Evolutionary conservation across 2,888 invertebrate genomes (phyloP).

Genomic region (Zygogramma bicolorata): DNA sequence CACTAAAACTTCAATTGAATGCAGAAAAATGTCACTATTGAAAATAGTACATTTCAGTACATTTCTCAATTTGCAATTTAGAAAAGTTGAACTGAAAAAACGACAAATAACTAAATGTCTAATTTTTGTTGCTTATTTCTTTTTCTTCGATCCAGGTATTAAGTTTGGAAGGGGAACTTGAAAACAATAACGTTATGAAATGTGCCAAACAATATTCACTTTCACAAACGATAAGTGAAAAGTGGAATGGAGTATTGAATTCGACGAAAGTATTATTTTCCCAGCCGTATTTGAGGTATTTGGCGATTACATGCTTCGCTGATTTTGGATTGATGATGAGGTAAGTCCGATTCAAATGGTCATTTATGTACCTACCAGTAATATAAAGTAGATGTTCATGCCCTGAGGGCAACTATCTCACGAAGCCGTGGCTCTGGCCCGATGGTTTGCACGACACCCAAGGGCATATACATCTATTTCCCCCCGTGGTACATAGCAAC

Average conservation of each 20-base stretch:
- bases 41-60: too few species aligned
- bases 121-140: too few species aligned
- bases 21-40: too few species aligned
- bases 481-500: too few species aligned
- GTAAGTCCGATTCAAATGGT: constrained; percentile 56
- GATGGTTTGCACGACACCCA: too few species aligned
- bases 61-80: too few species aligned
- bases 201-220: constrained; percentile 26
- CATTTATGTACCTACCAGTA: neutral
- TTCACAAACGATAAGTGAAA: constrained; percentile 12
- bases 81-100: too few species aligned
- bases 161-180: constrained; percentile 54
- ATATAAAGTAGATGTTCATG: neutral
- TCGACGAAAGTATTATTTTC: constrained; percentile 65
- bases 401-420: too few species aligned
- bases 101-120: too few species aligned
- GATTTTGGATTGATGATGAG: constrained; percentile 75
- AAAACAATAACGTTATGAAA: constrained; percentile 47
- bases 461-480: too few species aligned
- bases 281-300: constrained; percentile 70
- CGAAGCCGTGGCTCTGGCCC: too few species aligned
- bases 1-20: too few species aligned
- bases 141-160: constrained; percentile 48
- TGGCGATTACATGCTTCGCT: constrained; percentile 71
- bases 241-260: constrained; percentile 28